Conservation (phyloP, 2,888 invertebrate species). For the Phortica magna region DNA sequence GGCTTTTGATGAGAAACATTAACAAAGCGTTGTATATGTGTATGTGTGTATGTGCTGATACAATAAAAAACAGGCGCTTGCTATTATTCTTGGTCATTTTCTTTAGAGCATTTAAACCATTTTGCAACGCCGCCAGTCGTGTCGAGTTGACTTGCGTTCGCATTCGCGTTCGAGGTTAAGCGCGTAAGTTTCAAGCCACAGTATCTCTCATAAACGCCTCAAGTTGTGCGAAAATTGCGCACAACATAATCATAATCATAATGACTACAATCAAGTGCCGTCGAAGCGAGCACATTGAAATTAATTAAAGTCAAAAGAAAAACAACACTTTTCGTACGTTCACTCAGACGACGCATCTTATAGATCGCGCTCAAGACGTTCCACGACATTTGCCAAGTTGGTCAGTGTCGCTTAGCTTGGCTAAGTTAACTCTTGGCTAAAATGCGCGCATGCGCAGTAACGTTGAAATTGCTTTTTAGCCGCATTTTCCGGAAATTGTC, state of each 20-base stretch:
- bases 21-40: not conserved
- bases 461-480: constrained; percentile 14
- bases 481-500: constrained; percentile 12
- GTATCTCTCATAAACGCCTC: not conserved
- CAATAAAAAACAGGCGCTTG: not conserved
- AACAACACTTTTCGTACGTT: not conserved
- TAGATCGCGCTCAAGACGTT: constrained; percentile 8
- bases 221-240: not conserved
- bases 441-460: constrained; percentile 4
- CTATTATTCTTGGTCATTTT: not conserved
- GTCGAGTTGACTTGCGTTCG: too few species aligned
- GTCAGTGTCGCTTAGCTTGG: constrained; percentile 4
- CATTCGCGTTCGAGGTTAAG: too few species aligned
- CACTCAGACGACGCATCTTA: not conserved
- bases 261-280: not conserved
- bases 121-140: too few species aligned
- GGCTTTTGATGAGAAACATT: not conserved
- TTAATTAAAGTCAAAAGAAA: constrained; percentile 4
- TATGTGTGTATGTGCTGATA: not conserved
- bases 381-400: constrained; percentile 1
- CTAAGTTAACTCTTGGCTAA: not conserved
- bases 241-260: not conserved
- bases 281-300: constrained; percentile 1
- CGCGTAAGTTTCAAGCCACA: not conserved
- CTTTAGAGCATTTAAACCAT: not conserved